Percentiles rank a stretch among this genome's conserved stretches.
Conservation (phyloP, 2,113 vertebrate species). For the Nothocercus julius region DNA sequence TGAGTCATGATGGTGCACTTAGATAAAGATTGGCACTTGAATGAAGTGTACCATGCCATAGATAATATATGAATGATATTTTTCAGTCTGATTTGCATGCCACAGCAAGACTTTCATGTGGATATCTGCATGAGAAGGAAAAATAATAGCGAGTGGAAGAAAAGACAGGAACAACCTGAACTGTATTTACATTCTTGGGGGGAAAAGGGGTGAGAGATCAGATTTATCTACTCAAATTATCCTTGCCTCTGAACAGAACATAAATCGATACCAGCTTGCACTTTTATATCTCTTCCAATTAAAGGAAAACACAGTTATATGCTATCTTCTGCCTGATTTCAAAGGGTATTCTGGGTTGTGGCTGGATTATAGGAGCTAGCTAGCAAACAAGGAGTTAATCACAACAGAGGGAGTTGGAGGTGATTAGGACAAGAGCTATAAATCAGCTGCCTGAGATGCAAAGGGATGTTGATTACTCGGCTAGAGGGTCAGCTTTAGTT, state of each 20-base stretch:
- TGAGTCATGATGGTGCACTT: not conserved
- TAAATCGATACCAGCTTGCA: not conserved
- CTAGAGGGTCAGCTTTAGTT: not conserved
- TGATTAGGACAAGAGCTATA: not conserved
- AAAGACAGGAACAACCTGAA: not conserved
- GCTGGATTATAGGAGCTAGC: not conserved
- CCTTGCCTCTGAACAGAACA: not conserved
- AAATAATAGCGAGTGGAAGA: not conserved
- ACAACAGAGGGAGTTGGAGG: not conserved
- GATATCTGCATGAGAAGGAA: not conserved
- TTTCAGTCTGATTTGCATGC: not conserved
- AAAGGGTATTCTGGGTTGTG: not conserved
- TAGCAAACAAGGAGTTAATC: not conserved
- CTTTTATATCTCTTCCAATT: not conserved
- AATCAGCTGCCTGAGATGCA: not conserved
- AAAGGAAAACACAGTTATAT: not conserved
- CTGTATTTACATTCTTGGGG: not conserved
- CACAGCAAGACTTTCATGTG: not conserved
- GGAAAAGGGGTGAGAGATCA: not conserved
- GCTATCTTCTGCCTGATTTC: not conserved
- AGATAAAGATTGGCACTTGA: not conserved
- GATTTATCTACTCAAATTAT: not conserved
- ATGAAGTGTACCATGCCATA: not conserved
- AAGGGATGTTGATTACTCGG: not conserved
- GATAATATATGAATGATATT: not conserved